These are phyloP conservation scores for Epinotia ramella DNA, from an alignment of 2,888 invertebrate species.

Conservation along the genomic window DNA sequence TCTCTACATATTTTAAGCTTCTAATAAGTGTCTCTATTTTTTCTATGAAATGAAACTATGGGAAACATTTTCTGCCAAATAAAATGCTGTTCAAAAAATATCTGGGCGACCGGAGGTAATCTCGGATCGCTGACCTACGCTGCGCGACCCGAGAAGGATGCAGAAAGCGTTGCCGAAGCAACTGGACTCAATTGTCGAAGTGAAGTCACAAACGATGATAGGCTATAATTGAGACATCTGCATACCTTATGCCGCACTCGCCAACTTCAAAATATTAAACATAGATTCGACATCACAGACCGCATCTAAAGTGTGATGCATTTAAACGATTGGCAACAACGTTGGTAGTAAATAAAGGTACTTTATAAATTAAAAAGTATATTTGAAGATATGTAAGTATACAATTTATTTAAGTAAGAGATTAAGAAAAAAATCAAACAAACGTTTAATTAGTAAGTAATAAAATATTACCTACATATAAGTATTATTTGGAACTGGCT, in stretches of 20 bases:
- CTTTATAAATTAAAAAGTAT: neutral
- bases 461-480: too few species aligned
- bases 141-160: slow-evolving; percentile 6
- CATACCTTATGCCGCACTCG: slow-evolving; percentile 48
- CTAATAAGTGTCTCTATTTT: too few species aligned
- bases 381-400: too few species aligned
- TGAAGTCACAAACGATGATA: slow-evolving; percentile 41
- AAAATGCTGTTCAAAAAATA: too few species aligned
- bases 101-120: slow-evolving; percentile 14
- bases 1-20: too few species aligned
- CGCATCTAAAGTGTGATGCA: neutral
- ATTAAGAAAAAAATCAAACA: too few species aligned
- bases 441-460: too few species aligned
- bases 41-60: too few species aligned
- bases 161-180: slow-evolving; percentile 12
- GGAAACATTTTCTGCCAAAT: too few species aligned
- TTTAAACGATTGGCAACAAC: neutral
- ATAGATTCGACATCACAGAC: slow-evolving; percentile 10
- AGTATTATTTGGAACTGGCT: too few species aligned
- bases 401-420: too few species aligned
- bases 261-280: slow-evolving; percentile 5
- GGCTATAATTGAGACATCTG: slow-evolving; percentile 58
- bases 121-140: slow-evolving; percentile 11
- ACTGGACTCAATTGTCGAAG: slow-evolving; percentile 40
- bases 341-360: neutral